Conservation (phyloP, 2,797 vertebrate genomes). For the Paratrypauchen microcephalus region DNA sequence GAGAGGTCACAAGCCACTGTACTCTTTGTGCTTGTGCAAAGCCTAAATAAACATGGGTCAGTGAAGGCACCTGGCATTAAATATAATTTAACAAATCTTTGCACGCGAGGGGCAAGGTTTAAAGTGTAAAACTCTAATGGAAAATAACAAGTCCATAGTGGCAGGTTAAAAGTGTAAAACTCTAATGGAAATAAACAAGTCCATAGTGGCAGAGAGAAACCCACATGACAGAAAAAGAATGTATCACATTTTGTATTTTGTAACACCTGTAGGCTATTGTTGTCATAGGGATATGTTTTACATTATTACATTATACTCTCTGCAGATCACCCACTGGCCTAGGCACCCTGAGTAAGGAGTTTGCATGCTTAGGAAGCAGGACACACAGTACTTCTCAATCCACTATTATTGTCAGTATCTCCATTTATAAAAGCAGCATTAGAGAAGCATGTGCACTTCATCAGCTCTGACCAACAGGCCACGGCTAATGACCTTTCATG, state of each 20-base stretch:
- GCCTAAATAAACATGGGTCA: constrained; percentile 4
- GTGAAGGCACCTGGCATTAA: not conserved
- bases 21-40: not conserved
- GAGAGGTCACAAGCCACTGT: constrained; percentile 7
- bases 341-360: not conserved
- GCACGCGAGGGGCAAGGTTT: not conserved
- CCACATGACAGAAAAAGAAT: not conserved
- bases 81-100: not conserved
- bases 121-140: not conserved
- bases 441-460: not conserved
- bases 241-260: not conserved
- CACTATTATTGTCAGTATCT: not conserved
- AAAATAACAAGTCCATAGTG: not conserved
- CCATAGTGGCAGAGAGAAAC: not conserved
- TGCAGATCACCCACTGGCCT: not conserved
- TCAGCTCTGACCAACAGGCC: constrained; percentile 5
- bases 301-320: not conserved
- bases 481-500: not conserved
- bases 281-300: not conserved
- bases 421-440: not conserved
- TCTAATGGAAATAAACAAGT: not conserved
- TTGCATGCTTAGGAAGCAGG: not conserved
- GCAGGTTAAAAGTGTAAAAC: not conserved
- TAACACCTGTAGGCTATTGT: not conserved
- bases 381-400: not conserved